These are phyloP conservation scores for Saccopteryx leptura DNA, from an alignment of 2,113 vertebrate species.

Conservation along the genomic window DNA sequence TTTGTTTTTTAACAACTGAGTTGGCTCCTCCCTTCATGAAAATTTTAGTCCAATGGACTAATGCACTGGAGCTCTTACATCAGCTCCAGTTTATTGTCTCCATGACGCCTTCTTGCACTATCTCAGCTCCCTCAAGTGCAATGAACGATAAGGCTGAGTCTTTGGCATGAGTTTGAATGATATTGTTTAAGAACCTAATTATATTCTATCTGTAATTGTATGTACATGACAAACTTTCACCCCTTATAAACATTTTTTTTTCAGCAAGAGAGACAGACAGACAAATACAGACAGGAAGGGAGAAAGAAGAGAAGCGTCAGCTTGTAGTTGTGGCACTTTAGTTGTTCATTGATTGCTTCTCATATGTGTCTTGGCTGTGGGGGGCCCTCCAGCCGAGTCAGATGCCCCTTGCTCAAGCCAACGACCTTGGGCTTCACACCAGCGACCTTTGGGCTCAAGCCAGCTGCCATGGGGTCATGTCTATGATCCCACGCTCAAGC, in stretches of 20 bases:
- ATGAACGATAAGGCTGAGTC: background rate
- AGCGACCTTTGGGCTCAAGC: no score
- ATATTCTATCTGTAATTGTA: constrained; percentile 41
- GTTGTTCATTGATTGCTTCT: no score
- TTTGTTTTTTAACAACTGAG: background rate
- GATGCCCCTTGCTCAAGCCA: no score
- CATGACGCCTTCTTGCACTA: background rate
- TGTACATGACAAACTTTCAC: background rate
- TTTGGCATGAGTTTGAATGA: background rate
- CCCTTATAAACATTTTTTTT: background rate
- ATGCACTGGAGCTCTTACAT: background rate
- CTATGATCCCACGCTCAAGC: no score
- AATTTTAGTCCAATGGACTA: background rate
- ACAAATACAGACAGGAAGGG: no score
- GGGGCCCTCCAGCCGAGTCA: no score
- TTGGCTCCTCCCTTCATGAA: background rate
- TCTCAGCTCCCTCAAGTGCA: background rate
- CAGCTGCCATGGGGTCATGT: no score
- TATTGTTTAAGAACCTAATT: constrained; percentile 46
- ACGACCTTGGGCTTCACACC: no score
- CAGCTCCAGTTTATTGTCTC: background rate
- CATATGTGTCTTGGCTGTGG: no score
- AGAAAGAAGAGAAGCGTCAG: no score
- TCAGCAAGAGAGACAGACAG: no score
- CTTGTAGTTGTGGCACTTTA: no score